Evolutionary conservation across 2,888 invertebrate genomes (phyloP), one percentile per base, ranked within the genome.

Genomic region (Dynastes tityus): DNA sequence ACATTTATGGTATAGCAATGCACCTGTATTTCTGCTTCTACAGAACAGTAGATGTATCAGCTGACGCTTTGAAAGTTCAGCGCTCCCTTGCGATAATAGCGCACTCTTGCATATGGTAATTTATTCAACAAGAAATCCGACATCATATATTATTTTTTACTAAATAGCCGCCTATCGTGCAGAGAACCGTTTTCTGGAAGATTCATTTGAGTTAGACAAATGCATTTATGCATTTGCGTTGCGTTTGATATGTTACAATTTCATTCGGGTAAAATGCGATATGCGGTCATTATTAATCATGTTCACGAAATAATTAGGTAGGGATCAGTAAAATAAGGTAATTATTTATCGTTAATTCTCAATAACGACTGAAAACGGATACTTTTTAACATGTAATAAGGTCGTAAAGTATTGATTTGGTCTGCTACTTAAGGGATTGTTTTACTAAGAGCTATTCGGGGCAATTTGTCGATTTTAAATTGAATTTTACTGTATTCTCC

Each of bases 51-150:
- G 58, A 13, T 13, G 58, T 40, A 70, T 71, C 40, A 27, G 27
- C 11, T 64, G 22, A 6, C 40, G 71, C 71, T 71, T 71, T 71
- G 16, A 76, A 74, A 75, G 78, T 78, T 78, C 78, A 78, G 78
- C 75, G 78, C 75, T 67, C 78, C 49, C 78, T 76, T 75, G 61
- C 58, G 65, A 68, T 74, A 75, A 75, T 74, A 67, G 65, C 22
- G 67, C 58, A 64, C 16, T 75, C 29, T 78, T 78, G 75, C 75
- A 78, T 78, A 78, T 67, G 78, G 68, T 78, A 67, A 78, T 78
- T 78, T 76, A 67, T 67, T 76, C 27, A 32, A 37, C 49, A 67
- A 65, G 53, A 49, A 76, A n/a, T 32, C 32, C 76, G 65, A 22
- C 64, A 37, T 16, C 53, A 65, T 55, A 53, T 16, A 53, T 76